Percentiles rank a stretch among this genome's conserved stretches.
Evolutionary conservation across 2,113 vertebrate genomes (phyloP).

Genomic region (Aldabrachelys gigantea): DNA sequence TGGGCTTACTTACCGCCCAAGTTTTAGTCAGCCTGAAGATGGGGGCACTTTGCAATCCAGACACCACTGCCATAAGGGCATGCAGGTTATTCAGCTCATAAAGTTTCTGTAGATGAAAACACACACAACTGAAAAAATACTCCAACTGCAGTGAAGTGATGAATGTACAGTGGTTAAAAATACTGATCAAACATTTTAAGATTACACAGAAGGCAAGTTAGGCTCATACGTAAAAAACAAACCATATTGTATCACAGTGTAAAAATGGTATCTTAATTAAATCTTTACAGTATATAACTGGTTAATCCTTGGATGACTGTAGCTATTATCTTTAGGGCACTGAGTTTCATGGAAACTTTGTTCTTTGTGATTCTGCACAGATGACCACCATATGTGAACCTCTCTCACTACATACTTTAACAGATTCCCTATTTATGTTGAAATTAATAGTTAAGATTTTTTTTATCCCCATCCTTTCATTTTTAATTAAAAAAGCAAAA

Average conservation of each 20-base stretch:
- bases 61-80: slow-evolving; percentile 97
- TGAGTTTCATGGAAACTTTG: neutral
- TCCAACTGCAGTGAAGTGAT: neutral
- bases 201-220: neutral
- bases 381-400: neutral
- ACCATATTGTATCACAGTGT: neutral
- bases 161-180: neutral
- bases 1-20: slow-evolving; percentile 92
- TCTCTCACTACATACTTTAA: neutral
- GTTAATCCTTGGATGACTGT: neutral
- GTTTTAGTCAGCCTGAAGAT: slow-evolving; percentile 98
- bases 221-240: neutral
- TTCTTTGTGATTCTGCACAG: neutral
- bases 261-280: neutral
- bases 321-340: neutral
- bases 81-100: slow-evolving; percentile 98
- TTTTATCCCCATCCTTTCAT: neutral
- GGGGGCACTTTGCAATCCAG: slow-evolving; percentile 94
- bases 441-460: neutral
- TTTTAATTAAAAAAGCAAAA: neutral
- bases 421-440: neutral
- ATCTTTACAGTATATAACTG: neutral
- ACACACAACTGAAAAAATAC: neutral
- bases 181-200: neutral
- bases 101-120: slow-evolving; percentile 85